These are phyloP conservation scores for Orgyia antiqua DNA, from an alignment of 2,888 invertebrate genomes.

Conservation along the genomic window DNA sequence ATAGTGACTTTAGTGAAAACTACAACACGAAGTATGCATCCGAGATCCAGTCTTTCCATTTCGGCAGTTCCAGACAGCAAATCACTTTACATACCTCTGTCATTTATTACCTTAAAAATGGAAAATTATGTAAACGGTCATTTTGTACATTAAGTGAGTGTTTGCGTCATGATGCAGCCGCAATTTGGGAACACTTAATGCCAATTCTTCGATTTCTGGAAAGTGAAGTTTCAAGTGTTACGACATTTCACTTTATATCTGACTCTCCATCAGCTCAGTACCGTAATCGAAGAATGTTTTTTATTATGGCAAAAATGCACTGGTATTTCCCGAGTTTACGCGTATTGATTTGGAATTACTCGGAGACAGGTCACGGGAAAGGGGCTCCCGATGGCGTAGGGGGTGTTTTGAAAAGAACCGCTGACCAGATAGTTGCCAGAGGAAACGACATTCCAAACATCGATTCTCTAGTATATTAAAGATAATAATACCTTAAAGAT, in stretches of 20 bases:
- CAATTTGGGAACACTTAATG: slow-evolving; percentile 1
- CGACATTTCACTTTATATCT: too few species aligned
- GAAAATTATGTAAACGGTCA: neutral
- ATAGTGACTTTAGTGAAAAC: slow-evolving; percentile 5
- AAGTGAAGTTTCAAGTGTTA: too few species aligned
- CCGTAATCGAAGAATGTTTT: slow-evolving; percentile 13
- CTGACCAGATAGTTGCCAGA: slow-evolving; percentile 3
- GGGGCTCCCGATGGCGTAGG: slow-evolving; percentile 38
- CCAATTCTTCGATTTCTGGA: neutral
- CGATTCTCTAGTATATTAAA: too few species aligned
- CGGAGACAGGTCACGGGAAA: slow-evolving; percentile 35
- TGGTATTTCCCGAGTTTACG: slow-evolving; percentile 6
- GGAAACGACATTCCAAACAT: too few species aligned
- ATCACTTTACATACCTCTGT: slow-evolving; percentile 1
- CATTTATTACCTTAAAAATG: slow-evolving; percentile 4
- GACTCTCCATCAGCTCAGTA: slow-evolving; percentile 14
- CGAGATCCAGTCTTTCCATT: slow-evolving; percentile 5
- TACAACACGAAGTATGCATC: slow-evolving; percentile 5
- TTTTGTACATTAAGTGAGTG: slow-evolving; percentile 2
- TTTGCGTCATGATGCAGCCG: neutral
- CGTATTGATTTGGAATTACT: slow-evolving; percentile 12
- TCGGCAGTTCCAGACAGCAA: slow-evolving; percentile 7
- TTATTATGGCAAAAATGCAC: slow-evolving; percentile 4
- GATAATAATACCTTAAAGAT: too few species aligned
- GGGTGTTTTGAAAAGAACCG: slow-evolving; percentile 18